Conservation (phyloP, 1,140 invertebrate genomes). For the Ips nitidus region DNA sequence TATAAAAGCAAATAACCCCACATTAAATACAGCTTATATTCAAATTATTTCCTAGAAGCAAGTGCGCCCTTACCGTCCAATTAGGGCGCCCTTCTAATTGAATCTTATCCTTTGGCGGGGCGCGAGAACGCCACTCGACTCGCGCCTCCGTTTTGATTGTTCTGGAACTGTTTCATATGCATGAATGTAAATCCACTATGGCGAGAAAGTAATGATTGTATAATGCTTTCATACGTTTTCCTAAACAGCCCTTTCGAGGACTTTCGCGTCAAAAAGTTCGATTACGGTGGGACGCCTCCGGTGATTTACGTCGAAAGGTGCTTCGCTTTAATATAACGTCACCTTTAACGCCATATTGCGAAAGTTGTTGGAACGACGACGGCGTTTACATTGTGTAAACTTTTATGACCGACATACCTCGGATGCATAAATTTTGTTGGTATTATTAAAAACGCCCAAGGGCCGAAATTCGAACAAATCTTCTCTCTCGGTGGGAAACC, state of each 20-base stretch:
- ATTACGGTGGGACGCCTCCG: constrained; percentile 1
- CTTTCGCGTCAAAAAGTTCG: constrained; percentile 4
- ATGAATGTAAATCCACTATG: constrained; percentile 41
- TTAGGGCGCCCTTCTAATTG: constrained; percentile 47
- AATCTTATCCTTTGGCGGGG: constrained; percentile 44
- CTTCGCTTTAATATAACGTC: constrained; percentile 31
- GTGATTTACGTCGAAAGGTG: constrained; percentile 32
- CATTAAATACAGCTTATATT: constrained; percentile 52
- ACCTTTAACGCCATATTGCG: constrained; percentile 32
- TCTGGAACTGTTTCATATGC: constrained; percentile 46
- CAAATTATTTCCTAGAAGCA: constrained; percentile 47
- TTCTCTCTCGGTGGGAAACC: too few relatives aligned
- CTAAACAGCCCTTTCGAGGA: constrained; percentile 1
- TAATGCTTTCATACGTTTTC: constrained; percentile 33
- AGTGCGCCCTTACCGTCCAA: constrained; percentile 43
- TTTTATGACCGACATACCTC: constrained; percentile 33
- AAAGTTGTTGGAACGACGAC: constrained; percentile 20
- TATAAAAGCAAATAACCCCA: constrained; percentile 30
- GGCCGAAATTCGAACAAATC: too few relatives aligned
- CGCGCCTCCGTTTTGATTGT: constrained; percentile 30
- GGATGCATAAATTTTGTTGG: constrained; percentile 29
- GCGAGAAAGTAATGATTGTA: constrained; percentile 41
- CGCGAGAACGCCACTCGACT: constrained; percentile 14
- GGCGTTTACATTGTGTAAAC: constrained; percentile 33
- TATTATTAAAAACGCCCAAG: constrained; percentile 15